Percentiles rank a stretch among this genome's conserved stretches.
These are phyloP conservation scores for Melanocharis versteri DNA, from an alignment of 2,113 vertebrate genomes.

Conservation along the genomic window DNA sequence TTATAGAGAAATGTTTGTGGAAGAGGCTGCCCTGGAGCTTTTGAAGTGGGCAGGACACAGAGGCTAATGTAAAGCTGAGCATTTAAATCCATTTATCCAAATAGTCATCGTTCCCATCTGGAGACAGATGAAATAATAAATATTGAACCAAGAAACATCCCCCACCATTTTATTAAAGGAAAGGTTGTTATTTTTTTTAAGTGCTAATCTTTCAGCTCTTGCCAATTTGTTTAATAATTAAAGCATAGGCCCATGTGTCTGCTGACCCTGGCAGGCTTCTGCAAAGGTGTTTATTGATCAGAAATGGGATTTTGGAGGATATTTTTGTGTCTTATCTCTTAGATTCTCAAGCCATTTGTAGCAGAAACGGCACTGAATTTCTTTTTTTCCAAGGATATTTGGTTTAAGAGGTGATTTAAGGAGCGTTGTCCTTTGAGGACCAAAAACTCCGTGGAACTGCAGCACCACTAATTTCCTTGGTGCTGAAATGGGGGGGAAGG, in stretches of 20 bases:
- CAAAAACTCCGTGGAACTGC: neutral
- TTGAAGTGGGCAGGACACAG: neutral
- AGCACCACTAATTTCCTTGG: neutral
- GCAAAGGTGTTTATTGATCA: conserved; percentile 27
- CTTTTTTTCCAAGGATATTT: neutral
- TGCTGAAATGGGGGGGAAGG: neutral
- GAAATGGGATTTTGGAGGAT: neutral
- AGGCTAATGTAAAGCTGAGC: neutral
- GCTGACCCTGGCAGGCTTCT: neutral
- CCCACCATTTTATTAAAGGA: neutral
- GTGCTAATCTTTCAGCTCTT: neutral
- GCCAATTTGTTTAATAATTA: conserved; percentile 50
- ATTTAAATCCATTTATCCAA: neutral
- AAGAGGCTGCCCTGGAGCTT: neutral
- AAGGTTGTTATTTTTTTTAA: neutral
- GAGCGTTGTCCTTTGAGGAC: accelerated
- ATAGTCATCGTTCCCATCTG: neutral
- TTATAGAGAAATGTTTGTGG: neutral
- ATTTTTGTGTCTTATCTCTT: neutral
- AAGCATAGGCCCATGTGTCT: neutral
- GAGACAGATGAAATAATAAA: neutral
- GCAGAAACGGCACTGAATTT: neutral
- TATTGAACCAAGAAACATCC: neutral
- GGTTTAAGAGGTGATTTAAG: neutral
- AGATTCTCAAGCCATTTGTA: neutral